Conservation (phyloP, 2,113 vertebrate species). For the Catharus minimus region DNA sequence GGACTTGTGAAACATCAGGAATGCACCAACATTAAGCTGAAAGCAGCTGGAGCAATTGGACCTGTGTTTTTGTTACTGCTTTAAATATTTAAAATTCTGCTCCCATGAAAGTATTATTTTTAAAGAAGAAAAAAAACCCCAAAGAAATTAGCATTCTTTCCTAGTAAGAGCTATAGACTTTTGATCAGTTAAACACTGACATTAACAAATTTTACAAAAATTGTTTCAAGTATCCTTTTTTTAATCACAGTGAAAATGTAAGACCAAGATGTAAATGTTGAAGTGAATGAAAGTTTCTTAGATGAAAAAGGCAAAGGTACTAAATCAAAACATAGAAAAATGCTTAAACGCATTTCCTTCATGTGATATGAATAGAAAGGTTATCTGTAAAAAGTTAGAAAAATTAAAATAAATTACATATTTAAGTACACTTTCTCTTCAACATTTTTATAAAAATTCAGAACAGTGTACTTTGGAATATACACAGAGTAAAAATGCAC, state of each 20-base stretch:
- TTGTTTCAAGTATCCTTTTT: conserved; percentile 81
- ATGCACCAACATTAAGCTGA: conserved; percentile 27
- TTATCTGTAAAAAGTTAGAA: conserved; percentile 93
- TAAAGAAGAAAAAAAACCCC: not conserved
- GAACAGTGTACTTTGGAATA: conserved; percentile 82
- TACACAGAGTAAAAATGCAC: conserved; percentile 75
- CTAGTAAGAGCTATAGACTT: conserved; percentile 55
- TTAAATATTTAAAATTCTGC: conserved; percentile 52
- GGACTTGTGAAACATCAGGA: conserved; percentile 19
- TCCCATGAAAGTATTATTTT: conserved; percentile 30
- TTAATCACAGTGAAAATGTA: conserved; percentile 85
- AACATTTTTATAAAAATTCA: conserved; percentile 88
- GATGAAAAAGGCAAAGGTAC: conserved; percentile 81
- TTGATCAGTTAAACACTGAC: conserved; percentile 64
- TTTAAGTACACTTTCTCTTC: conserved; percentile 94
- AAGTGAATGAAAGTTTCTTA: conserved; percentile 69
- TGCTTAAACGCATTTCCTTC: conserved; percentile 87
- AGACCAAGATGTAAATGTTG: conserved; percentile 71
- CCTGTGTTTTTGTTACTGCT: conserved; percentile 26
- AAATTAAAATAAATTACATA: conserved; percentile 94
- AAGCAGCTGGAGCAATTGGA: conserved; percentile 34
- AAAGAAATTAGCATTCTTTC: conserved; percentile 42
- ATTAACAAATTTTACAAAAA: conserved; percentile 75
- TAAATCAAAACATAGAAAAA: conserved; percentile 83
- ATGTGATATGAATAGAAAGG: conserved; percentile 89